These are phyloP conservation scores for Todus mexicanus DNA, from an alignment of 2,797 vertebrate species.

Conservation along the genomic window DNA sequence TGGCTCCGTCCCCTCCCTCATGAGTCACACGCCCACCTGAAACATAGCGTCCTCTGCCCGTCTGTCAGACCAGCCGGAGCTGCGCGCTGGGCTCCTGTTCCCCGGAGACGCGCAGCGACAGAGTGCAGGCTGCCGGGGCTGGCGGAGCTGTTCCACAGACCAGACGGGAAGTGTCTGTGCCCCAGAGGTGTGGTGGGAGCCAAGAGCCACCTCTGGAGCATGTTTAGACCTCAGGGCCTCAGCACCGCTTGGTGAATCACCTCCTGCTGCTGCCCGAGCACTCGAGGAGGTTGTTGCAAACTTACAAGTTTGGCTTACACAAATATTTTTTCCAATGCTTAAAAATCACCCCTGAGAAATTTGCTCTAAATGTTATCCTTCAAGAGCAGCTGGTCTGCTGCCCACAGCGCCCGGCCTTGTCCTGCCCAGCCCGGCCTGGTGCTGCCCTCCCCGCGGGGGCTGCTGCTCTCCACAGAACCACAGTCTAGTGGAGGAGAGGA, in stretches of 20 bases:
- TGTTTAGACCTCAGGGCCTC: neutral
- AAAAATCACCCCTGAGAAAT: neutral
- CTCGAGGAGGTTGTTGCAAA: neutral
- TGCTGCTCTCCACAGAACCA: neutral
- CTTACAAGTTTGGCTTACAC: neutral
- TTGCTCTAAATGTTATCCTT: neutral
- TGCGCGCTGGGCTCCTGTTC: neutral
- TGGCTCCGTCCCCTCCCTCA: neutral
- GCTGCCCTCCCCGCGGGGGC: neutral
- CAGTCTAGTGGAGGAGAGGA: neutral
- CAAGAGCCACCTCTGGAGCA: neutral
- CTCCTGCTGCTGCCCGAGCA: neutral
- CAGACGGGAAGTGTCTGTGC: neutral
- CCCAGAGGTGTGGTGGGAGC: neutral
- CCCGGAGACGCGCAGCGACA: neutral
- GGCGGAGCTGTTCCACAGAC: neutral
- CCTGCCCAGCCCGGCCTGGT: neutral
- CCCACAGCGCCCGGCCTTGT: neutral
- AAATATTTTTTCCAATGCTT: neutral
- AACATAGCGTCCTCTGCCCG: conserved; percentile 7
- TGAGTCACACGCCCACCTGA: conserved; percentile 41
- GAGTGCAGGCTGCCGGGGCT: neutral
- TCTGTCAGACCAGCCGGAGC: conserved; percentile 20
- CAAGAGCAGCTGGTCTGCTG: neutral
- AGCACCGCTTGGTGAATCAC: neutral